phyloP scores from a whole-genome alignment of 1,140 invertebrate species.

The Contarinia nasturtii region DNA sequence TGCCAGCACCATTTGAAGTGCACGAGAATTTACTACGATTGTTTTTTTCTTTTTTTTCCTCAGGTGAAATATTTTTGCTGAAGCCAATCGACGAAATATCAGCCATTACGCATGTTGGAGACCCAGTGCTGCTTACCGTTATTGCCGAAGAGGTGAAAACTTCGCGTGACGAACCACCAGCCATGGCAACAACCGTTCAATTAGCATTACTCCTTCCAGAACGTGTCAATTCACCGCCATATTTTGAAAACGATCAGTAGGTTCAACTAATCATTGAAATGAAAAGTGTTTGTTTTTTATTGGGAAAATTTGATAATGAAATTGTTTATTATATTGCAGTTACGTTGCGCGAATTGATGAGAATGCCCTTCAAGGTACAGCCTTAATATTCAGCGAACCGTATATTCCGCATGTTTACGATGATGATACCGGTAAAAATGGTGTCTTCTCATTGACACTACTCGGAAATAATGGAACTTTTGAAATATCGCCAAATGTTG shows the following conservation, averaged over 20 bases:
- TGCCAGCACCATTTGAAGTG: no score
- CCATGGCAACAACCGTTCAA: conserved; percentile 55
- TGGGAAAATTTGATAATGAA: neutral
- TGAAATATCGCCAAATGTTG: conserved; percentile 73
- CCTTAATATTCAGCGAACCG: conserved; percentile 45
- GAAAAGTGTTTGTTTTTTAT: neutral
- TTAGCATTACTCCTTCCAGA: conserved; percentile 61
- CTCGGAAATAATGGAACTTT: conserved; percentile 72
- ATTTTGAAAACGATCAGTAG: conserved; percentile 59
- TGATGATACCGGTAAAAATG: conserved; percentile 61
- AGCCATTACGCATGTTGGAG: conserved; percentile 50
- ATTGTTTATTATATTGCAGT: conserved; percentile 23
- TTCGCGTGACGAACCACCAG: conserved; percentile 45
- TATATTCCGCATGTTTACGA: conserved; percentile 52
- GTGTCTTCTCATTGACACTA: conserved; percentile 60
- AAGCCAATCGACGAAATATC: conserved; percentile 54
- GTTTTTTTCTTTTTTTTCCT: conserved; percentile 1
- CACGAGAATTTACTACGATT: no score
- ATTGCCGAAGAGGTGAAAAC: conserved; percentile 65
- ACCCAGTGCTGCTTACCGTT: conserved; percentile 61
- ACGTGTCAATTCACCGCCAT: conserved; percentile 49
- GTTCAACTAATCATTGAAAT: conserved; percentile 15
- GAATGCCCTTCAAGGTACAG: conserved; percentile 60
- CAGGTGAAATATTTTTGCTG: conserved; percentile 55
- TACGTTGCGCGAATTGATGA: conserved; percentile 59